Base-by-base conservation (phyloP, 1,140 invertebrate genomes). In the Holotrichia oblita region DNA sequence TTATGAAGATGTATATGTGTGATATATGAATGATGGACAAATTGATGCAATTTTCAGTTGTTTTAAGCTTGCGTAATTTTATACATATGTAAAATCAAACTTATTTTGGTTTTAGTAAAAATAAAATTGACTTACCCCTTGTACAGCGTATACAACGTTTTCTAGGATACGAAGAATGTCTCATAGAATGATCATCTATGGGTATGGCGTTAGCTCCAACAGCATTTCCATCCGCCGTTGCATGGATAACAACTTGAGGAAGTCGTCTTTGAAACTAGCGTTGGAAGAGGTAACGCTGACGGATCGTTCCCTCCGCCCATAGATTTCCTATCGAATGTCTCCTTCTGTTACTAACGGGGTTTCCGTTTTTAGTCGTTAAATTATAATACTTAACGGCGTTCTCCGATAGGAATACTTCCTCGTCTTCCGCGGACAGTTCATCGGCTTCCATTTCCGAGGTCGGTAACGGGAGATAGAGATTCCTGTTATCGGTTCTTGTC, bases 311-410 rank as follows among this genome's bases (percentile, higher is more conserved):
- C 84, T 77, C 14, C n/a, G n/a, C 78, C 75, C 9, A 88, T 79
- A 76, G 89, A 90, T 2, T 89, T 17, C 90, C 88, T 55, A 91
- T 89, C 4, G 89, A 90, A 81, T 91, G 90, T 79, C 90, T 85
- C 73, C 90, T 87, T 74, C 84, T 83, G 20, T 85, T 81, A 6
- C 79, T 77, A 9, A 80, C 77, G 0, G 75, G 2, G 40, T 44
- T 74, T 74, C 73, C 73, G 17, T n/a, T 17, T 74, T 83, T 84
- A 0, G 87, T 84, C 0, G 88, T 87, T 9, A 90, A 80, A 78
- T 91, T 90, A 80, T 90, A 90, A 77, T 90, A 90, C 61, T 87
- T 81, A 0, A 86, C 87, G 20, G 87, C 85, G 17, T 89, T 87
- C 14, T 86, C 85, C 0, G 83, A 84, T 4, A 90, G 78, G 64